Base-by-base conservation (phyloP, 2,113 vertebrate genomes). In the Ammodytes marinus region DNA sequence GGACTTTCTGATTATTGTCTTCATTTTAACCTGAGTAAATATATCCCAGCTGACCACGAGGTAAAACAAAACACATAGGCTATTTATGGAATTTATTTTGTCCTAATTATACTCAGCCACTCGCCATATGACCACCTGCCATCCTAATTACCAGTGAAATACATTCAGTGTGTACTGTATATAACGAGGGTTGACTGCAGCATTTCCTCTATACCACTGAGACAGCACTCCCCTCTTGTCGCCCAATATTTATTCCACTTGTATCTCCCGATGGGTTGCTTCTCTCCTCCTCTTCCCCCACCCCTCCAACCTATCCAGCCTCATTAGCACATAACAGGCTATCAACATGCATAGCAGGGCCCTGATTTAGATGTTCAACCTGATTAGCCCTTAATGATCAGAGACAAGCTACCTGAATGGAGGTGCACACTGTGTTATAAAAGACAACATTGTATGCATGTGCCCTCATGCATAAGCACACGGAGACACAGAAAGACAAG, bases 301-400 rank as follows among this genome's bases (percentile, higher is more conserved):
- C 65, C 82, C 52, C 53, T 79, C 76, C 80, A 74, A 82, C 58
- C 47, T 74, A 83, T 86, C 84, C 83, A 87, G 82, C 69, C 89
- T 92, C 92, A 94, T 95, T 95, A 95, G 83, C 86, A 61, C 86
- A 82, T 95, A 95, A 95, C 92, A 90, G 90, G 86, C 86, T 87
- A 93, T 94, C 84, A 74, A 91, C 87, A 95, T 95, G 93, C 95
- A 93, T 89, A 74, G 89, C 91, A 89, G 91, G 90, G 69, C 74
- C 86, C 88, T 90, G 83, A 94, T 94, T 95, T 94, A 90, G 89
- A 91, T 83, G 80, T 87, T 93, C 89, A 92, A 93, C 86, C 86
- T 92, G 90, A 94, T 95, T 94, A 94, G 74, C 63, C 63, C 79
- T 75, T 93, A 93, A 93, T 91, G 87, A 92, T 86, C 65, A 15